Evolutionary conservation across 2,113 vertebrate genomes (phyloP).

Genomic region (Bambusicola thoracicus): DNA sequence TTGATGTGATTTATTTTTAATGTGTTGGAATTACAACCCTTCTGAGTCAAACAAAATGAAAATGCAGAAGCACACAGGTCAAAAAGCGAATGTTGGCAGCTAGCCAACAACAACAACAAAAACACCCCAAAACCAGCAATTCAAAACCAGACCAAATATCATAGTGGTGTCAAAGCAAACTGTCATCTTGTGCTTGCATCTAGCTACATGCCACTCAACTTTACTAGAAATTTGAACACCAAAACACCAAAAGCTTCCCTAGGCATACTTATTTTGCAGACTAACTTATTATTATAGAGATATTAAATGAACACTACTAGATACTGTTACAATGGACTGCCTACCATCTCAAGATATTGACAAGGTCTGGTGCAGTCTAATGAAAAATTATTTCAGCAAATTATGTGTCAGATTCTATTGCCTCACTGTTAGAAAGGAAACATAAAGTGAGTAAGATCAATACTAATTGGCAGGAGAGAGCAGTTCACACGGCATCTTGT

Average conservation of each 20-base stretch:
- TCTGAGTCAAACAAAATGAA: not conserved
- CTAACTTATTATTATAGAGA: not conserved
- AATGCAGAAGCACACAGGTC: not conserved
- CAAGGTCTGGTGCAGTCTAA: not conserved
- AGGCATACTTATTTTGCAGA: not conserved
- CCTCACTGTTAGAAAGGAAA: not conserved
- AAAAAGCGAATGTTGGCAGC: not conserved
- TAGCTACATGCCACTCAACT: not conserved
- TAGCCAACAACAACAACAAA: not conserved
- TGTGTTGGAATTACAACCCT: not conserved
- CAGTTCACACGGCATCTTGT: not conserved
- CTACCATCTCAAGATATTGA: not conserved
- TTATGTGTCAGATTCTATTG: conserved; percentile 10
- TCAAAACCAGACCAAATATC: not conserved
- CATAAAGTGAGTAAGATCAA: not conserved
- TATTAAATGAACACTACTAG: not conserved
- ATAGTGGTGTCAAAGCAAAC: not conserved
- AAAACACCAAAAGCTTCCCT: not conserved
- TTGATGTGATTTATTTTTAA: not conserved
- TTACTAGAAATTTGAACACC: not conserved
- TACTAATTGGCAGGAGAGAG: conserved; percentile 17
- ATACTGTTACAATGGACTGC: not conserved
- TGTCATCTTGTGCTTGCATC: not conserved
- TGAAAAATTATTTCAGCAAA: conserved; percentile 29
- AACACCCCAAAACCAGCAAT: not conserved